These are phyloP conservation scores for Sphaeridia pumilis DNA, from an alignment of 2,888 invertebrate species.

Conservation along the genomic window DNA sequence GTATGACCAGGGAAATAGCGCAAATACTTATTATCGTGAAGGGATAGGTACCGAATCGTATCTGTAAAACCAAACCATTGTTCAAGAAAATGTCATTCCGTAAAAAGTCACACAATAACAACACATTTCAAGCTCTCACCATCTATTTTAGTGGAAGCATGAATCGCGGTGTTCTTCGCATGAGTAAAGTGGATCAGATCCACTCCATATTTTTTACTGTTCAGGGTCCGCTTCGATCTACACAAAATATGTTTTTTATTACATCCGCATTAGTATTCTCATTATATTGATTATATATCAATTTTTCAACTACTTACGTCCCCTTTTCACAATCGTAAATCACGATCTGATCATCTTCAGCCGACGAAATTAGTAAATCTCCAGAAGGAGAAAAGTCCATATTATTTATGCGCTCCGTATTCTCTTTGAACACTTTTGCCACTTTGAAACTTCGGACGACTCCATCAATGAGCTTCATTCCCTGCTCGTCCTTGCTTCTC, in stretches of 20 bases:
- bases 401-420: constrained; percentile 95
- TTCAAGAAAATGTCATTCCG: too few relatives aligned
- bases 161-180: constrained; percentile 94
- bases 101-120: too few relatives aligned
- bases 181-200: constrained; percentile 98
- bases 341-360: constrained; percentile 98
- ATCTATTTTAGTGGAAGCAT: constrained; percentile 99
- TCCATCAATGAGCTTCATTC: constrained; percentile 86
- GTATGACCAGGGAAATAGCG: constrained; percentile 96
- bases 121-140: constrained; percentile 42
- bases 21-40: constrained; percentile 99
- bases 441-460: constrained; percentile 94
- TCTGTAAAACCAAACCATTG: too few relatives aligned
- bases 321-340: constrained; percentile 99
- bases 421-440: constrained; percentile 95
- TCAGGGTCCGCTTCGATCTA: constrained; percentile 84
- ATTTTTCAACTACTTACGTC: constrained; percentile 43
- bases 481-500: constrained; percentile 22
- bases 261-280: not conserved
- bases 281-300: not conserved
- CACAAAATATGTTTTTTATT: not conserved
- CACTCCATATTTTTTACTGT: constrained; percentile 99
- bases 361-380: constrained; percentile 90
- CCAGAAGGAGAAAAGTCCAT: constrained; percentile 84
- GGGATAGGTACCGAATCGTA: constrained; percentile 89